A percentile compares a stretch with the other conserved stretches of the same genome.
phyloP scores from a whole-genome alignment of 1,140 invertebrate genomes.

The Pinna nobilis region DNA sequence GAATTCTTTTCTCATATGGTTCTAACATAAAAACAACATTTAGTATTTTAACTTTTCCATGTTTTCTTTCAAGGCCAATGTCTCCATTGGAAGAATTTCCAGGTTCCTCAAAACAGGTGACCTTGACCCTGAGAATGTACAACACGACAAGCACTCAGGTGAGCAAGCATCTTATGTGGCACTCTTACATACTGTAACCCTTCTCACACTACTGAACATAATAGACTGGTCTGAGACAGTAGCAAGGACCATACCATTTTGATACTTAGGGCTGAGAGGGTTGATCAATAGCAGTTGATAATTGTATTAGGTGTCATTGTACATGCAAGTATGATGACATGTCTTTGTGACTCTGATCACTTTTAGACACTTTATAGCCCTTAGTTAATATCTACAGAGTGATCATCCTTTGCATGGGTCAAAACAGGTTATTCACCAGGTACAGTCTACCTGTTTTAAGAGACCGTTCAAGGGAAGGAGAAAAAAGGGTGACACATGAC shows the following conservation, averaged over 20 bases:
- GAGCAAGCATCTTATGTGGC: not conserved
- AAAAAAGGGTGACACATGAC: too few species aligned
- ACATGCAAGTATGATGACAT: not conserved
- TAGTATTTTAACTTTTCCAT: too few species aligned
- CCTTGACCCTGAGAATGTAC: constrained; percentile 63
- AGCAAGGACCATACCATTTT: too few species aligned
- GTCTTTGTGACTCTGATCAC: not conserved
- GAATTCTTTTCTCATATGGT: too few species aligned
- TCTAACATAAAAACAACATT: too few species aligned
- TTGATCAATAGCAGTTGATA: not conserved
- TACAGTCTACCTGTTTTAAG: too few species aligned
- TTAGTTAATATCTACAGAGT: not conserved
- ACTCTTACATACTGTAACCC: not conserved
- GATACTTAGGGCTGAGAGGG: too few species aligned
- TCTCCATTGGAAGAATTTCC: constrained; percentile 69
- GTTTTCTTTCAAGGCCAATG: constrained; percentile 58
- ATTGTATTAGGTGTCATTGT: not conserved
- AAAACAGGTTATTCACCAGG: too few species aligned
- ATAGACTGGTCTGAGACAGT: too few species aligned
- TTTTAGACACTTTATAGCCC: not conserved
- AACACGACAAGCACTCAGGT: constrained; percentile 52
- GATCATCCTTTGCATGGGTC: too few species aligned
- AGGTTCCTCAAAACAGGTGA: constrained; percentile 70
- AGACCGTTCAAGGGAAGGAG: too few species aligned
- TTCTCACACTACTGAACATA: not conserved